These are phyloP conservation scores for Protosalanx chinensis DNA, from an alignment of 2,797 vertebrate species.

Conservation along the genomic window DNA sequence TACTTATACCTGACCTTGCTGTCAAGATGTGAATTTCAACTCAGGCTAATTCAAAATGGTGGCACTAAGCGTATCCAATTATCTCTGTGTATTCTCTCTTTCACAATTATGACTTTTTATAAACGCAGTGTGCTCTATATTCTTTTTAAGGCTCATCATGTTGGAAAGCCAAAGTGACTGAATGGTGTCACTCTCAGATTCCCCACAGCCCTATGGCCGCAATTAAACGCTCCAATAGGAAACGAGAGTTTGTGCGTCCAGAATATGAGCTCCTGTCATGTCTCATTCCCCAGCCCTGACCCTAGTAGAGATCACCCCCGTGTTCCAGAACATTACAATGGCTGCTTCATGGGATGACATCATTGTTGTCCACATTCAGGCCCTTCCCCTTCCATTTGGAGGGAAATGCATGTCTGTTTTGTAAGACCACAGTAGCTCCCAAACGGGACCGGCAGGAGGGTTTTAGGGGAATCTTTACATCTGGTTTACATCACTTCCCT, in stretches of 20 bases:
- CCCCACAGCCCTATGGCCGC: conserved; percentile 45
- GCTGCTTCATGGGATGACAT: conserved; percentile 57
- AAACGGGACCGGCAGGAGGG: conserved; percentile 60
- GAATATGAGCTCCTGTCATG: conserved; percentile 38
- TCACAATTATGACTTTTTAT: conserved; percentile 54
- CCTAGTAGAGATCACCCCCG: conserved; percentile 1
- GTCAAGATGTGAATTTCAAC: too few relatives aligned
- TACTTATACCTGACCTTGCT: too few relatives aligned
- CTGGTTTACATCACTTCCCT: conserved; percentile 48
- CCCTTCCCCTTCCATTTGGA: conserved; percentile 54
- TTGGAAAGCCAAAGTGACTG: conserved; percentile 63
- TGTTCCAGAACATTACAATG: conserved; percentile 25
- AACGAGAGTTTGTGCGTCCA: conserved; percentile 35
- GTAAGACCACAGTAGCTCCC: conserved; percentile 50
- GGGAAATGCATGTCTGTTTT: conserved; percentile 53
- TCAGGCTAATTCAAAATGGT: too few relatives aligned
- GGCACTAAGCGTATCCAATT: conserved; percentile 3
- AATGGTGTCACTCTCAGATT: conserved; percentile 61
- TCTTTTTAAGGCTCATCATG: conserved; percentile 47
- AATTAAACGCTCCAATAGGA: conserved; percentile 43
- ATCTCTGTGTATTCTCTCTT: conserved; percentile 39
- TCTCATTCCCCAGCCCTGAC: conserved; percentile 1
- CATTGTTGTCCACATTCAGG: conserved; percentile 51
- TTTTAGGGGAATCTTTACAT: conserved; percentile 40
- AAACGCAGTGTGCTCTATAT: conserved; percentile 54